Percentiles rank a stretch among this genome's conserved stretches.
Evolutionary conservation across 2,888 invertebrate genomes (phyloP).

Genomic region (Neuroscelio doddi): DNA sequence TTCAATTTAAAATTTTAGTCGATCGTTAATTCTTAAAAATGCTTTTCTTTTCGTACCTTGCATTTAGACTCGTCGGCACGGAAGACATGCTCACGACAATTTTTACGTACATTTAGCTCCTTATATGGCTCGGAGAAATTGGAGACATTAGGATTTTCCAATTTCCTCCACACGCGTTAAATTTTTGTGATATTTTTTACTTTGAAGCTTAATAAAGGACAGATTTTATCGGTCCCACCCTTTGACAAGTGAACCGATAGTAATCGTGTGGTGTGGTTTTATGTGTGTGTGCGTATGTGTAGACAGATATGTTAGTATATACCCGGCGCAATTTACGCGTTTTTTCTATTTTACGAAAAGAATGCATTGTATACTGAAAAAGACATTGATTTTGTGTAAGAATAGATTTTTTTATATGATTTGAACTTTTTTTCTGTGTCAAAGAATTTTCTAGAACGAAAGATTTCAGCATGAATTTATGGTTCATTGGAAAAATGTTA

Average conservation of each 20-base stretch:
- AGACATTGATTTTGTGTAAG: not conserved
- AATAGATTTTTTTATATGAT: not conserved
- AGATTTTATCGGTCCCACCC: conserved; percentile 29
- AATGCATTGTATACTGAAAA: conserved; percentile 4
- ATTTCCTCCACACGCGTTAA: not conserved
- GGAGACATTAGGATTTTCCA: conserved; percentile 31
- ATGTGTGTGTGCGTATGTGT: not conserved
- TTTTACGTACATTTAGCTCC: conserved; percentile 49
- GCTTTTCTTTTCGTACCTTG: not conserved
- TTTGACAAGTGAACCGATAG: conserved; percentile 54
- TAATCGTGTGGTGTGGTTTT: not conserved
- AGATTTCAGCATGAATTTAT: not conserved
- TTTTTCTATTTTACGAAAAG: conserved; percentile 10
- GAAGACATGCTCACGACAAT: conserved; percentile 27
- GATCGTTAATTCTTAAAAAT: not conserved
- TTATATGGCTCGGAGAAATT: conserved; percentile 55
- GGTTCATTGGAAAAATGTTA: too few species aligned
- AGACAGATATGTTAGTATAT: too few species aligned
- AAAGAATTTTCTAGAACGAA: not conserved
- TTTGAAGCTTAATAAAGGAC: not conserved
- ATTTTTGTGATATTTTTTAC: conserved; percentile 20
- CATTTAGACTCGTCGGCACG: too few species aligned
- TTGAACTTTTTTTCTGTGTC: not conserved
- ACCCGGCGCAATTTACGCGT: conserved; percentile 10
- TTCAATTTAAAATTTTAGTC: not conserved